Evolutionary conservation across 2,888 invertebrate genomes (phyloP).

Genomic region (Drosophila fungiperda): DNA sequence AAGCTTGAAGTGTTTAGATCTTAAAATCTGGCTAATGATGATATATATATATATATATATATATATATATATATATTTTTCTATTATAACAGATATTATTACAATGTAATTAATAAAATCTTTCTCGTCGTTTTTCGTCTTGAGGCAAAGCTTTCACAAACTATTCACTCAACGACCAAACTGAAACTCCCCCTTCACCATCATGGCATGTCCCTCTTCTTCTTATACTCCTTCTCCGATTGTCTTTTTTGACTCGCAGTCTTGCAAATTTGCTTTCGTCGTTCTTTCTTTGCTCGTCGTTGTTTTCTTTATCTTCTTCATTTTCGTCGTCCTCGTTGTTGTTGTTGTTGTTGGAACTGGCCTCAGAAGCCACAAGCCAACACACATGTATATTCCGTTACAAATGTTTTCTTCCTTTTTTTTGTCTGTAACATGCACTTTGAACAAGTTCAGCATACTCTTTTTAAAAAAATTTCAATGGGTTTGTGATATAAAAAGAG

Average conservation of each 20-base stretch:
- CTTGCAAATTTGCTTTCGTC: too few relatives aligned
- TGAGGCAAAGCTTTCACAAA: rapidly evolving
- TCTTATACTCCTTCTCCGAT: background rate
- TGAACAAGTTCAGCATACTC: background rate
- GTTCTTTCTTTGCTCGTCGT: background rate
- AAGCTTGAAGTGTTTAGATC: background rate
- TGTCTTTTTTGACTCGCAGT: background rate
- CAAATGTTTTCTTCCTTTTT: background rate
- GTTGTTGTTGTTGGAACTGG: background rate
- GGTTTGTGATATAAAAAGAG: background rate
- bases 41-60: background rate
- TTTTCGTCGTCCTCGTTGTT: background rate
- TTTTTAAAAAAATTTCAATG: too few relatives aligned
- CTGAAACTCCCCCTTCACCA: background rate
- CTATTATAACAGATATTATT: background rate
- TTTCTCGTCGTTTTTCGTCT: background rate
- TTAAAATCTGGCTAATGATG: background rate
- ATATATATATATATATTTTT: background rate
- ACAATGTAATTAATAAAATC: background rate
- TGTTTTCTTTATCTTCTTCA: background rate
- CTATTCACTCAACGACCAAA: background rate
- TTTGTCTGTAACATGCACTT: background rate
- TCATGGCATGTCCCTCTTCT: background rate
- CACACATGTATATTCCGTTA: background rate
- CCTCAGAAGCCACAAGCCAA: background rate